Percentiles rank a stretch among this genome's conserved stretches.
phyloP scores from a whole-genome alignment of 2,113 vertebrate species.

The Lagenorhynchus albirostris region DNA sequence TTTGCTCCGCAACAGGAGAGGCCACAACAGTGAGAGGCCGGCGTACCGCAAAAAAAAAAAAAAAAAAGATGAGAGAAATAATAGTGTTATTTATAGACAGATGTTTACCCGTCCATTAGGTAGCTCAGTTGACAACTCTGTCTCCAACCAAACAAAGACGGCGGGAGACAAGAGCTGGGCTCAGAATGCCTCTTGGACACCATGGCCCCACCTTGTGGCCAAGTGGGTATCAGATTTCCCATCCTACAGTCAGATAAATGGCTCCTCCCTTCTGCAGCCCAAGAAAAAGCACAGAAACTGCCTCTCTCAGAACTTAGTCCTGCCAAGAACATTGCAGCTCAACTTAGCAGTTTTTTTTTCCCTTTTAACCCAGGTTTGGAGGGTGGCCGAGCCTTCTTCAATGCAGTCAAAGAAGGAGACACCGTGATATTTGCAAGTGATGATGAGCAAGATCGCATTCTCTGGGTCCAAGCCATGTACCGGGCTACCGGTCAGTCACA shows the following conservation, averaged over 20 bases:
- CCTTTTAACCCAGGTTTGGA: constrained; percentile 89
- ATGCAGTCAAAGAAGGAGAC: constrained; percentile 98
- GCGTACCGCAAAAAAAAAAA: too few species aligned
- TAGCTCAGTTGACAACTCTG: not conserved
- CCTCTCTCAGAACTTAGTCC: not conserved
- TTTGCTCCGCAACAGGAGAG: too few species aligned
- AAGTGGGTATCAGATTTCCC: not conserved
- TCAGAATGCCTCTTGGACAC: not conserved
- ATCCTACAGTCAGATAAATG: not conserved
- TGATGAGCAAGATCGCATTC: constrained; percentile 97
- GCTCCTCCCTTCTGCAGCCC: not conserved
- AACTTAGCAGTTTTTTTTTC: not conserved
- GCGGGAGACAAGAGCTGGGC: not conserved
- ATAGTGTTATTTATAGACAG: not conserved
- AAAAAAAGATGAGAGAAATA: not conserved
- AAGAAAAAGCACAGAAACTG: not conserved
- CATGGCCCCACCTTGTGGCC: not conserved
- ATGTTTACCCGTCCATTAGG: not conserved
- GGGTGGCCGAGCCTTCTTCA: constrained; percentile 97
- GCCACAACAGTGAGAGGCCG: too few species aligned
- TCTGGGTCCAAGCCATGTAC: constrained; percentile 99
- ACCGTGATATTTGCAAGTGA: constrained; percentile 99
- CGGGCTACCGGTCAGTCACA: constrained; percentile 98
- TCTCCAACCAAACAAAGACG: not conserved
- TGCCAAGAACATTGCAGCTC: not conserved